Conservation (phyloP, 2,797 vertebrate species). For the Sebastes flavidus region DNA sequence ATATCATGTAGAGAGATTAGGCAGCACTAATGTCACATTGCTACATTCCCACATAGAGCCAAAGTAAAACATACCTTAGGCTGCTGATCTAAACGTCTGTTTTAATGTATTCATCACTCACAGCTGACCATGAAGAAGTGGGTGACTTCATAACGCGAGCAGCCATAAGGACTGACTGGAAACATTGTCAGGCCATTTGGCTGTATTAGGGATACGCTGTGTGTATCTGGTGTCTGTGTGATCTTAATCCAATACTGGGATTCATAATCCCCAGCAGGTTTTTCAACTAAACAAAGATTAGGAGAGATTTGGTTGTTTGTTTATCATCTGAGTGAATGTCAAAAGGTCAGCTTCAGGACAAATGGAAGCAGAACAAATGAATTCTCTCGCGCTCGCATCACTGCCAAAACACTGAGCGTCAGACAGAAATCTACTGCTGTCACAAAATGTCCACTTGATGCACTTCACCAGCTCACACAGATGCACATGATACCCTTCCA, state of each 20-base stretch:
- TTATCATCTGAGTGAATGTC: slow-evolving; percentile 49
- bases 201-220: slow-evolving; percentile 28
- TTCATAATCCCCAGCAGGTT: slow-evolving; percentile 49
- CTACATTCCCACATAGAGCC: background rate
- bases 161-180: slow-evolving; percentile 19
- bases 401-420: slow-evolving; percentile 15
- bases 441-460: slow-evolving; percentile 19
- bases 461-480: slow-evolving; percentile 9
- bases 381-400: background rate
- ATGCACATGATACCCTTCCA: background rate
- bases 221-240: slow-evolving; percentile 43
- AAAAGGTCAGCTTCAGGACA: slow-evolving; percentile 47
- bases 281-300: slow-evolving; percentile 61
- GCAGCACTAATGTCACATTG: background rate
- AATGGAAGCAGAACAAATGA: slow-evolving; percentile 29
- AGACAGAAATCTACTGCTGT: slow-evolving; percentile 12
- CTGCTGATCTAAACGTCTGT: background rate
- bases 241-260: slow-evolving; percentile 53
- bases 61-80: background rate
- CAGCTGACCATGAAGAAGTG: background rate
- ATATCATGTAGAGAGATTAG: background rate
- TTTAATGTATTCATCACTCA: background rate
- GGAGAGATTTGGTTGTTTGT: slow-evolving; percentile 53
- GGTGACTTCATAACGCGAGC: background rate
- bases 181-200: slow-evolving; percentile 47